Evolutionary conservation across 2,113 vertebrate genomes (phyloP).

Genomic region (Lagopus leucura): DNA sequence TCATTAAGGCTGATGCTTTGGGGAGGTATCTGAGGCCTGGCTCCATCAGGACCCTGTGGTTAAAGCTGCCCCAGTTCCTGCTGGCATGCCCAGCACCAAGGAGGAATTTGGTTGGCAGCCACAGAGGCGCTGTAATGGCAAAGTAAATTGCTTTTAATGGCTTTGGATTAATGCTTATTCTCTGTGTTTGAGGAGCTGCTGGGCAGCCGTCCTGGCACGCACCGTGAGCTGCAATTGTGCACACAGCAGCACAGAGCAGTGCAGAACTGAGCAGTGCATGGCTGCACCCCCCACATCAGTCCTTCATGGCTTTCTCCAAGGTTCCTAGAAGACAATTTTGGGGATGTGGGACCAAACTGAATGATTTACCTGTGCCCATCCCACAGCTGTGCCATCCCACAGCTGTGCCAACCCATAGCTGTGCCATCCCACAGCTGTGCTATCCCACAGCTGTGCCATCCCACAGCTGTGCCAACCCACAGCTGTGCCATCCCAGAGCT

Average conservation of each 20-base stretch:
- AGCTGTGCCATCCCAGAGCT: no score
- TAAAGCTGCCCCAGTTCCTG: neutral
- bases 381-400: no score
- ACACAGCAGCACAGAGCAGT: neutral
- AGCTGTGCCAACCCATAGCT: no score
- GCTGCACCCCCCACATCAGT: no score
- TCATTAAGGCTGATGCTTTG: neutral
- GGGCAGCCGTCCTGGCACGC: fast-evolving
- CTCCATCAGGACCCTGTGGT: neutral
- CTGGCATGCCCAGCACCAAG: neutral
- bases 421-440: no score
- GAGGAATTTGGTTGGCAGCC: fast-evolving
- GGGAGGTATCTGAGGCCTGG: neutral
- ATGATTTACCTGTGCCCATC: no score
- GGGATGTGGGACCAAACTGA: neutral
- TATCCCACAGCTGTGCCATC: no score
- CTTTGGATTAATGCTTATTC: no score
- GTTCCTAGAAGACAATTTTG: no score
- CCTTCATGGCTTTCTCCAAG: no score
- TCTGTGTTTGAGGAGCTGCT: neutral
- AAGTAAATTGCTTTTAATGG: neutral
- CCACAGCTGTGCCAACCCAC: no score
- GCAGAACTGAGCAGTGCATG: fast-evolving
- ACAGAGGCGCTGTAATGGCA: neutral
- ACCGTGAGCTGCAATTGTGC: fast-evolving